Evolutionary conservation across 2,888 invertebrate genomes (phyloP).

Genomic region (Cheilosia vernalis): DNA sequence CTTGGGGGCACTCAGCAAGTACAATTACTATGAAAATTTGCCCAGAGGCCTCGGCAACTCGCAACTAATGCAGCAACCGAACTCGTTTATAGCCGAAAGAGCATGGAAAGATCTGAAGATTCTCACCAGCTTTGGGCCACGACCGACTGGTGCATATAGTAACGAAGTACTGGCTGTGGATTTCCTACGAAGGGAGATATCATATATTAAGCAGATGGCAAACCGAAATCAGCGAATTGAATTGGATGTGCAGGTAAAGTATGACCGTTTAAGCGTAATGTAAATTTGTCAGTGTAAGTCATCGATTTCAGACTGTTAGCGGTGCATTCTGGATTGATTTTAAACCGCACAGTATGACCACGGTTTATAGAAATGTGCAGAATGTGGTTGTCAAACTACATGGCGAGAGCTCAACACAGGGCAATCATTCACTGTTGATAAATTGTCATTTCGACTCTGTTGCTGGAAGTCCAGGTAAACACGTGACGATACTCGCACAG

Average conservation of each 20-base stretch:
- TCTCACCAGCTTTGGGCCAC: constrained; percentile 86
- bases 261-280: constrained; percentile 79
- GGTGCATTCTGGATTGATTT: constrained; percentile 91
- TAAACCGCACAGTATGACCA: constrained; percentile 90
- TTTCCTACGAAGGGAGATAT: constrained; percentile 85
- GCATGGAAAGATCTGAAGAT: constrained; percentile 87
- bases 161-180: constrained; percentile 90
- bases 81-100: constrained; percentile 86
- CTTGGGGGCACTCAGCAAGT: constrained; percentile 76
- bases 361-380: constrained; percentile 91
- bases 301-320: constrained; percentile 83
- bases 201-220: constrained; percentile 84
- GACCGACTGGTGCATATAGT: constrained; percentile 90
- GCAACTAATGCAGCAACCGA: constrained; percentile 77
- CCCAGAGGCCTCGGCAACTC: constrained; percentile 77
- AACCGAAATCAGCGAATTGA: constrained; percentile 85
- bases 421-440: constrained; percentile 87
- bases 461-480: constrained; percentile 89
- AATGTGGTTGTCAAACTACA: constrained; percentile 91
- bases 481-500: not conserved
- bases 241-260: constrained; percentile 86
- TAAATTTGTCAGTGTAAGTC: not conserved
- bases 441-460: constrained; percentile 97
- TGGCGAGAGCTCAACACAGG: constrained; percentile 84
- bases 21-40: constrained; percentile 77